phyloP scores from a whole-genome alignment of 2,888 invertebrate species.

The Limnephilus auricula region DNA sequence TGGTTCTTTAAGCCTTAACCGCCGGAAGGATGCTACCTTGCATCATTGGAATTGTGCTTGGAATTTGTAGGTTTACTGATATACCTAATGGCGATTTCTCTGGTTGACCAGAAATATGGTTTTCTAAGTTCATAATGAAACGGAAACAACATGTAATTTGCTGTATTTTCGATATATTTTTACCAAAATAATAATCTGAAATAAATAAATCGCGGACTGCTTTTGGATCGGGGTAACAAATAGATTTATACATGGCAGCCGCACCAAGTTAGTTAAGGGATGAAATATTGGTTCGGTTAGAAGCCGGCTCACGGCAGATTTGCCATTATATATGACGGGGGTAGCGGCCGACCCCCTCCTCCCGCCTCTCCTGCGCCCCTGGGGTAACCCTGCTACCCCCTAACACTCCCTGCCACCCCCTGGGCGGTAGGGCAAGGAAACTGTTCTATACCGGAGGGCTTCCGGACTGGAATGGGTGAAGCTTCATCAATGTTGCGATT shows the following conservation, averaged over 20 bases:
- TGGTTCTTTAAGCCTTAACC: no score
- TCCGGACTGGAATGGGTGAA: constrained; percentile 17
- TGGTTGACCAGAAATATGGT: background rate
- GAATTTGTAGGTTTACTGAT: background rate
- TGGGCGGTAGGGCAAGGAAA: background rate
- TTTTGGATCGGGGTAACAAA: constrained; percentile 62
- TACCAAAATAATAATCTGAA: background rate
- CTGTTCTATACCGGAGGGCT: background rate
- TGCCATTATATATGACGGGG: constrained; percentile 67
- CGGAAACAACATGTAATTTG: background rate
- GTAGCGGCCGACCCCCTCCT: constrained; percentile 47
- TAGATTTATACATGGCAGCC: constrained; percentile 66
- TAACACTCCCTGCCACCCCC: no score
- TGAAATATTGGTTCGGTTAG: constrained; percentile 67
- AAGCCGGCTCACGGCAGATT: constrained; percentile 67
- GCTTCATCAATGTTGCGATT: constrained; percentile 9
- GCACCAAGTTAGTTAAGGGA: constrained; percentile 67
- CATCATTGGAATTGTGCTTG: no score
- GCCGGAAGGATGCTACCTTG: no score
- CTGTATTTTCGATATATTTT: background rate
- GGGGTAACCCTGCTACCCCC: background rate
- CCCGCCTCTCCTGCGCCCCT: background rate
- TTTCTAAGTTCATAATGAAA: background rate
- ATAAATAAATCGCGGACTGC: constrained; percentile 16
- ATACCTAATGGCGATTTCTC: no score